Percentiles rank a stretch among this genome's conserved stretches.
Conservation (phyloP, 2,113 vertebrate species). For the Mastomys coucha region DNA sequence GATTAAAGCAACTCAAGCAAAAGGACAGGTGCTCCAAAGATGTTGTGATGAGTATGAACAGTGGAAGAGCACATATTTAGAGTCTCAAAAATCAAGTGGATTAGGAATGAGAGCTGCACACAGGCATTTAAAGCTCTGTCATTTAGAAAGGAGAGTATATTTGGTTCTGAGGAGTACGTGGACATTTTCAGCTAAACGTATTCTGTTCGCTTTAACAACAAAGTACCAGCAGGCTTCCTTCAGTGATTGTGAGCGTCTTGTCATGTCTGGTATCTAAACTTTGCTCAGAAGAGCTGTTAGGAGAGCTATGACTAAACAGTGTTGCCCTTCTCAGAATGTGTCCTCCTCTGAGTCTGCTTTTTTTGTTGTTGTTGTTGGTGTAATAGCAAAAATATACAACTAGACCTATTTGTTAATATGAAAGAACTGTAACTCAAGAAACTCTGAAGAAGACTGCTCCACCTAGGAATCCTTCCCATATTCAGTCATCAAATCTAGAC, state of each 20-base stretch:
- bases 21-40: not conserved
- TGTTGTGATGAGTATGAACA: not conserved
- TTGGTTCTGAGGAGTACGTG: not conserved
- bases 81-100: not conserved
- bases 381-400: not conserved
- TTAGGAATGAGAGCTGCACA: not conserved
- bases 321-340: not conserved
- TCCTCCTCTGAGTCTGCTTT: not conserved
- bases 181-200: not conserved
- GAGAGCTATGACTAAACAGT: not conserved
- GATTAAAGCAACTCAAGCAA: not conserved
- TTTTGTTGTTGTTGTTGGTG: not conserved
- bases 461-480: too few species aligned
- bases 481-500: too few species aligned
- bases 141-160: conserved; percentile 32
- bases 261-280: not conserved
- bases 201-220: not conserved
- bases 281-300: not conserved
- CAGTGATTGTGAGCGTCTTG: not conserved
- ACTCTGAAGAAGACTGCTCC: conserved; percentile 51
- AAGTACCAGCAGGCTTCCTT: not conserved
- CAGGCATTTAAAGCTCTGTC: not conserved
- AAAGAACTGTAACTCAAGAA: not conserved
- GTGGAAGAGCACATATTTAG: not conserved
- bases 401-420: not conserved